Base-by-base conservation (phyloP, 2,113 vertebrate species). In the Nycticebus coucang region DNA sequence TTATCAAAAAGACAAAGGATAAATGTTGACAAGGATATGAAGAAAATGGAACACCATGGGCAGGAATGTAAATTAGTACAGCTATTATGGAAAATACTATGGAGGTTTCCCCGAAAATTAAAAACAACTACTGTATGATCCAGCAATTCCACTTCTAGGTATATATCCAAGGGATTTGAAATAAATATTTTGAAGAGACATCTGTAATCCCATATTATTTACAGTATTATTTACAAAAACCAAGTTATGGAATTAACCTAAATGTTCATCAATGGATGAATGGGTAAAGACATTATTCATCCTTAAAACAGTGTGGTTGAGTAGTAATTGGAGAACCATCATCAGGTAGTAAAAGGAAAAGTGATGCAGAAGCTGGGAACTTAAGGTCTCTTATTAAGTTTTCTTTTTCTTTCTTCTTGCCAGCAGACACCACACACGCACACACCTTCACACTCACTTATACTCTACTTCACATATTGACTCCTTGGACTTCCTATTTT, bases 361-460 rank as follows among this genome's bases (percentile, higher is more conserved):
- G 59, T 7, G 26, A 94, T 83, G 66, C 89, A 41, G 26, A 87
- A 87, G 5, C 21, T 88, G 33, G 37, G 53, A 77, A 84, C 59
- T 62, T 77, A 75, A 75, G 60, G 18, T 71, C 7, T 87, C 71
- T 45, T 72, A 45, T 57, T 94, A 59, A 75, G 53, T 81, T 33
- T 90, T 79, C 60, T 85, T 55, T 91, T 62, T 12, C n/a, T 60
- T 89, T 78, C 37, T 53, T 89, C 71, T 87, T 93, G 35, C 37
- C 35, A 78, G 10, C 26, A 35, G 22, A 69, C 14, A 35, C 33
- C 8, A 13, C 30, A 14, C 3, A 7, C 19, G 37, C 13, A 41
- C 1, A 24, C 41, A 55, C 13, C 45, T 5, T 12, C 30, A 18
- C 1, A 3, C 18, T 35, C 30, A 93, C 45, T 37, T 22, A 91